These are phyloP conservation scores for Elaphurus davidianus DNA, from an alignment of 2,113 vertebrate genomes.

Conservation along the genomic window DNA sequence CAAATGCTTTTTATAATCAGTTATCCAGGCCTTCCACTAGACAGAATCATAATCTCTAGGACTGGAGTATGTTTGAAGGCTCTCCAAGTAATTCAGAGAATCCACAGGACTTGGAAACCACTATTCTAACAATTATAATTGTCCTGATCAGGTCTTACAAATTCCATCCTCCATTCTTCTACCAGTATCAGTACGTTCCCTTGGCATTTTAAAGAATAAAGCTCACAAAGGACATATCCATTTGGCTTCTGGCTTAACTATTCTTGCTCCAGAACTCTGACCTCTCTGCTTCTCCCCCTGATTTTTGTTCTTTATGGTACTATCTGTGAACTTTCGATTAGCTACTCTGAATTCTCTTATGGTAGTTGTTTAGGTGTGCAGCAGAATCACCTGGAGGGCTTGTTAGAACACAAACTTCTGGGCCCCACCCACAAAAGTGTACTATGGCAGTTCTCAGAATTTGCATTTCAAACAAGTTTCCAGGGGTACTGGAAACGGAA, in stretches of 20 bases:
- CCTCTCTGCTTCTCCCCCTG: background rate
- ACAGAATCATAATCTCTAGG: background rate
- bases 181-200: too few species aligned
- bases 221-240: background rate
- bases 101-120: background rate
- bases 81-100: background rate
- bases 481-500: background rate
- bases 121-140: background rate
- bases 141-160: background rate
- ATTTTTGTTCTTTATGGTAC: background rate
- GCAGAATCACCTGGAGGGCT: background rate
- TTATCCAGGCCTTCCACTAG: background rate
- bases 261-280: background rate
- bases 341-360: background rate
- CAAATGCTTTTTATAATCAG: background rate
- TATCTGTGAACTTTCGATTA: background rate
- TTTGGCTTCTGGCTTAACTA: background rate
- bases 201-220: background rate
- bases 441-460: background rate
- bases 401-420: background rate
- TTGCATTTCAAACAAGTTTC: background rate
- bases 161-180: background rate
- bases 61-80: background rate
- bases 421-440: background rate
- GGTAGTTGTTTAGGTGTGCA: background rate